Base-by-base conservation (phyloP, 1,140 invertebrate genomes). In the Leptinotarsa lineolata region DNA sequence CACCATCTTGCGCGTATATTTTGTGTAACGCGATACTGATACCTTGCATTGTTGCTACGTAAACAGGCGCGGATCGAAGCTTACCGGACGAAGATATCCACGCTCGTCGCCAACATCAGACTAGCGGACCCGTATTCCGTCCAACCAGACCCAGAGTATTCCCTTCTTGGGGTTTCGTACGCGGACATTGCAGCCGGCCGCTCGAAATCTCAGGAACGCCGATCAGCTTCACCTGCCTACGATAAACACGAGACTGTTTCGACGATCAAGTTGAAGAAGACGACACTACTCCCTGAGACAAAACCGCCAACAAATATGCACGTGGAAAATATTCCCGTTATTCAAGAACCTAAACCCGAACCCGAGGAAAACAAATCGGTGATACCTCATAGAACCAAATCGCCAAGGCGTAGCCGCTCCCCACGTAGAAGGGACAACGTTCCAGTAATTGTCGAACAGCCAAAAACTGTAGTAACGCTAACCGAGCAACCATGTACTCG, bases 121-220 rank as follows among this genome's bases (percentile, higher is more conserved):
- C 86, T 86, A 81, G 84, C 91, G 87, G 93, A 94, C 87, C 92
- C 92, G 79, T 89, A 91, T 89, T 91, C 88, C 88, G 86, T 87
- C 79, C 72, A 81, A 80, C 70, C 83, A 83, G 81, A 85, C 39
- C 66, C 78, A 72, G 82, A 83, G 21, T 75, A 69, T 72, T 82
- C 84, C 77, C 77, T 81, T 76, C 81, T 84, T 75, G 86, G 86
- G 79, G 79, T 86, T 72, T 85, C 85, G 72, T 87, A 87, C 81
- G 86, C 86, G 71, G 86, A 87, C 76, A 78, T 85, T 54, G 77
- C 81, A 13, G 81, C 82, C 44, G 78, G 80, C 68, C 77, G 77
- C 21, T 78, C 78, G 61, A 72, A 67, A 72, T 81, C 80, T 16
- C 75, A 77, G 73, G 81, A 81, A 76, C 79, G 77, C 46, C 59